Base-by-base conservation (phyloP, 2,113 vertebrate species). In the Microcebus murinus region DNA sequence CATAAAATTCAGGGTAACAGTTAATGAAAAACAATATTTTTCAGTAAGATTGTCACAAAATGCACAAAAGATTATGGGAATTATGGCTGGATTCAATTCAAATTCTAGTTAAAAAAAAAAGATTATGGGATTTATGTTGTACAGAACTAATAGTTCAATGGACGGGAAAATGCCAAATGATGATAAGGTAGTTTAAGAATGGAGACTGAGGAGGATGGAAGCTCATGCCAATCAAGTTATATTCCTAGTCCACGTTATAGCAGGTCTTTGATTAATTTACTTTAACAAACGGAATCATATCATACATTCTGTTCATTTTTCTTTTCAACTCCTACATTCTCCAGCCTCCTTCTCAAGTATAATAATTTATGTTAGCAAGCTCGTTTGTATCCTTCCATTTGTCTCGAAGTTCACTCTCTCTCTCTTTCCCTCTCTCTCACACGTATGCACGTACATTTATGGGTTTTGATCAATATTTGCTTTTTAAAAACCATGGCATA, bases 21-120 rank as follows among this genome's bases (percentile, higher is more conserved):
- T 90, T 71, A 77, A 82, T 90, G 67, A 39, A 80, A 87, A 81
- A 42, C 7, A 73, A 2, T 80, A 61, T 68, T 95, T 96, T 71
- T 65, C 25, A 57, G 39, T 57, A 88, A 50, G 23, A 71, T 73
- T 76, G 11, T 92, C 31, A 88, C 29, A 87, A 68, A 89, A 74
- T 87, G 20, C 63, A 87, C 15, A 96, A 79, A 85, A 39, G 3
- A 45, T n/a, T 48, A 1, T 73, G 68, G 55, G n/a, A 71, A 13
- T 82, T 90, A 9, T 3, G 10, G 42, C 42, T 42, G 42, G 42
- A 42, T 42, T 42, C 42, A 42, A 42, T 42, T 42, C 42, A 42
- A 42, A 42, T 42, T 42, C 42, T 42, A 42, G 42, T 42, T 42
- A 42, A 42, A 42, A 42, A 42, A 42, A 96, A 79, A 85, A 39